Evolutionary conservation across 2,888 invertebrate species (phyloP), one percentile per base, ranked within the genome.

Genomic region (Oscheius sp.): DNA sequence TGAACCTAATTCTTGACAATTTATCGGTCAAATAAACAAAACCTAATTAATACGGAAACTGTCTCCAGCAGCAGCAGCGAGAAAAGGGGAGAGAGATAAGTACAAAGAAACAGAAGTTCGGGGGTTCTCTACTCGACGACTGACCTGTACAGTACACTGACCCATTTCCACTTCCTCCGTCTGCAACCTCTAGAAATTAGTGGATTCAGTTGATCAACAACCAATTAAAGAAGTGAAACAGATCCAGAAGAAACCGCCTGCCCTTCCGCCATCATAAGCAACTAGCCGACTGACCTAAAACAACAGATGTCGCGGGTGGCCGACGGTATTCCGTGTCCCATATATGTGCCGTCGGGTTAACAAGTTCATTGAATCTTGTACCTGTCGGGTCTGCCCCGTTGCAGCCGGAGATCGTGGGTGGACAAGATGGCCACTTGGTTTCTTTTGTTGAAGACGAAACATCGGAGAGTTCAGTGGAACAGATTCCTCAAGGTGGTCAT

Each of bases 271-370:
- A 7, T 43, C 13, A 16, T 18, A 18, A 49, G 49, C 49, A n/a
- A 13, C 16, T 58, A 25, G 58, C 58, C 58, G 25, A 58, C 25
- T 58, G 58, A 58, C 58, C 58, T 58, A 27, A 58, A 58, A 58
- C 58, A 58, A 58, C 58, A 58, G 5, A 13, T 9, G 35, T 3
- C 35, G 35, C 35, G 35, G 35, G 35, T 35, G 49, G 58, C n/a
- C 25, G 29, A 27, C 7, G 25, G n/a, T 7, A 58, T 27, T n/a
- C 25, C 21, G 55, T 27, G 58, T 25, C 58, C 58, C 29, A 58
- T n/a, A 58, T 58, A 29, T 58, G 25, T 58, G n/a, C 58, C 58
- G 35, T 35, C 35, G 35, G 35, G 35, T 58, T 58, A 58, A 58
- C 58, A 58, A 58, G 58, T 58, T 58, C 58, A 27, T 13, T 25